Evolutionary conservation across 2,113 vertebrate genomes (phyloP).

Genomic region (Cochlearius cochlearius): DNA sequence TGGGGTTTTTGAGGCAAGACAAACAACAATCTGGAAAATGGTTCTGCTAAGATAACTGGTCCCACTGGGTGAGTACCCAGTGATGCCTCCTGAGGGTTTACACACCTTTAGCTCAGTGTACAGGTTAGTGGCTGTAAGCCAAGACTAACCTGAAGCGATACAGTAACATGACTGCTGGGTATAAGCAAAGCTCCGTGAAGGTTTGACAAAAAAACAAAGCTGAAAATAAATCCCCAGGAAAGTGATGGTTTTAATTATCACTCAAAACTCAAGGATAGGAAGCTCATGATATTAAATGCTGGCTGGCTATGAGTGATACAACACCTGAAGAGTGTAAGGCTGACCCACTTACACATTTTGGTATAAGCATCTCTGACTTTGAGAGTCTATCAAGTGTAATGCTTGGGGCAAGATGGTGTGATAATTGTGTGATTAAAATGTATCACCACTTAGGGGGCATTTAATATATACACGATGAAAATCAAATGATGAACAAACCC

Average conservation of each 20-base stretch:
- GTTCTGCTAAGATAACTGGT: neutral
- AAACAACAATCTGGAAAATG: neutral
- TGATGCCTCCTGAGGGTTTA: neutral
- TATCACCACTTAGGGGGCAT: accelerated
- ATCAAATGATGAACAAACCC: neutral
- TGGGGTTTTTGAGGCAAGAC: neutral
- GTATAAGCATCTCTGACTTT: neutral
- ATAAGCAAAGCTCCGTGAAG: neutral
- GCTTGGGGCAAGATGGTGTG: neutral
- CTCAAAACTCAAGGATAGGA: neutral
- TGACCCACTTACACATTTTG: neutral
- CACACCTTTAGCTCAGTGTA: neutral
- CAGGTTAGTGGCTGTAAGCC: neutral
- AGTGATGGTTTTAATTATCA: neutral
- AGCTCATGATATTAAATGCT: neutral
- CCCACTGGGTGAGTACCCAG: accelerated
- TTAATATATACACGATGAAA: neutral
- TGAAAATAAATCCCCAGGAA: neutral
- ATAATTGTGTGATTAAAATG: neutral
- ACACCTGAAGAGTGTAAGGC: accelerated
- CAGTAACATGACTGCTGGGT: neutral
- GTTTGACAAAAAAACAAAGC: neutral
- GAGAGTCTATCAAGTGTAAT: neutral
- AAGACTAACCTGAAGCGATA: neutral
- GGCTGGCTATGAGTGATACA: neutral